Evolutionary conservation across 1,140 invertebrate species (phyloP), one percentile per base, ranked within the genome.

Genomic region (Dinoponera quadriceps): DNA sequence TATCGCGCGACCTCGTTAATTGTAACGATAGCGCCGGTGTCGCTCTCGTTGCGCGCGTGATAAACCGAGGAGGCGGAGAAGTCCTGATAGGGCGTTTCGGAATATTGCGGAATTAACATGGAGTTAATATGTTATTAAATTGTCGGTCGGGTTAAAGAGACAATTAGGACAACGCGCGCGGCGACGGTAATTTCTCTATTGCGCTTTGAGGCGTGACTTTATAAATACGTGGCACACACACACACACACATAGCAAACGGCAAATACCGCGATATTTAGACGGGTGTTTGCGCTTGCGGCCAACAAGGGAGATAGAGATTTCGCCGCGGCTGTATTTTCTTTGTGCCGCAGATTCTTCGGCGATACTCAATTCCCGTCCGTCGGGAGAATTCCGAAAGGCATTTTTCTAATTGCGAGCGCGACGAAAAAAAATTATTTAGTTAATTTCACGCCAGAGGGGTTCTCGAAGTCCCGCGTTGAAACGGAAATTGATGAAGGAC

Each of bases 81-180:
- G 38, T 54, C 66, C 63, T 66, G 48, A 77, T 66, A 65, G 27
- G 38, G 16, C 60, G 38, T 77, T 77, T 77, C 7, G 48, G 38
- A 77, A 62, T 5, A 55, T 55, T 22, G 54, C 4, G 20, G 29
- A 66, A 77, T 77, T 77, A 77, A 77, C 74, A 77, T 51, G 74
- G 48, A 27, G 29, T 77, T 77, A 77, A 66, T 77, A 66, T 9
- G 38, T 66, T 62, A 44, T 77, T 77, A 77, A 77, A 77, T 49
- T 55, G 48, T 77, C 74, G 49, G 16, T 54, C 74, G 38, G n/a
- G 38, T 77, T 77, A 66, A 66, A 77, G 59, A 16, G 74, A 66
- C 66, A 66, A 77, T 77, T 77, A 62, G 48, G 48, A 77, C 44
- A 7, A 9, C 38, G 38, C n/a, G 60, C n/a, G 60, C 14, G 48